Percentiles rank a stretch among this genome's conserved stretches.
Conservation (phyloP, 2,888 invertebrate genomes). For the Cylloceria caligata region DNA sequence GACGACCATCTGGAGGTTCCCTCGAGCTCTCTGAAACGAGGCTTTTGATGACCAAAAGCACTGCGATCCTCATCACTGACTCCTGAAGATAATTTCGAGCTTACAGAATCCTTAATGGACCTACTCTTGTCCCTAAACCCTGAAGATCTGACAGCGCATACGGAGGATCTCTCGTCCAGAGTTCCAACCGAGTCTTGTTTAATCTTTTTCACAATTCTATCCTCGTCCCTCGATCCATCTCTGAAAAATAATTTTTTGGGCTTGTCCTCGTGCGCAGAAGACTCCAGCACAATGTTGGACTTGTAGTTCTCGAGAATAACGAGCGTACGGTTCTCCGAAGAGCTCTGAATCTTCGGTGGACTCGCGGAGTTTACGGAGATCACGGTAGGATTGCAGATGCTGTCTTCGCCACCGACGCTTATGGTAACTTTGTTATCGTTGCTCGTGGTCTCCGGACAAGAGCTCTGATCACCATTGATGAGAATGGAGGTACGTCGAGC, state of each 20-base stretch:
- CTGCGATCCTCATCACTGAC: conserved; percentile 31
- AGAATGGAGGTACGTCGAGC: conserved; percentile 88
- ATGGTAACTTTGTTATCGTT: conserved; percentile 84
- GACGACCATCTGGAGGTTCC: conserved; percentile 60
- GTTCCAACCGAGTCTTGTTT: conserved; percentile 6
- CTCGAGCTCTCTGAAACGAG: conserved; percentile 54
- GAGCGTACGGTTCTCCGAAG: conserved; percentile 80
- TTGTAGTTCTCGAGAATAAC: conserved; percentile 83
- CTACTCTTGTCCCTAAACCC: conserved; percentile 3
- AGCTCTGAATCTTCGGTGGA: conserved; percentile 75
- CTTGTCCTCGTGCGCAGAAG: conserved; percentile 59
- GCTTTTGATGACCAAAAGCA: conserved; percentile 34
- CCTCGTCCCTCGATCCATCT: background rate
- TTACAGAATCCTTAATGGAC: background rate
- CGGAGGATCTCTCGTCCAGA: conserved; percentile 21
- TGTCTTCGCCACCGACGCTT: conserved; percentile 84
- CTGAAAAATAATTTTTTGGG: conserved; percentile 8
- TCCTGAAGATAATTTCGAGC: conserved; percentile 14
- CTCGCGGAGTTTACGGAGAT: conserved; percentile 79
- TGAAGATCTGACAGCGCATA: conserved; percentile 5
- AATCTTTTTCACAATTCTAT: conserved; percentile 10
- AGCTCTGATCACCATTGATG: conserved; percentile 78
- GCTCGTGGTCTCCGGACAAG: conserved; percentile 62
- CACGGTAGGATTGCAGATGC: conserved; percentile 82
- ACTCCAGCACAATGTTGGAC: conserved; percentile 81